Base-by-base conservation (phyloP, 2,888 invertebrate species). In the Blastobasis adustella region DNA sequence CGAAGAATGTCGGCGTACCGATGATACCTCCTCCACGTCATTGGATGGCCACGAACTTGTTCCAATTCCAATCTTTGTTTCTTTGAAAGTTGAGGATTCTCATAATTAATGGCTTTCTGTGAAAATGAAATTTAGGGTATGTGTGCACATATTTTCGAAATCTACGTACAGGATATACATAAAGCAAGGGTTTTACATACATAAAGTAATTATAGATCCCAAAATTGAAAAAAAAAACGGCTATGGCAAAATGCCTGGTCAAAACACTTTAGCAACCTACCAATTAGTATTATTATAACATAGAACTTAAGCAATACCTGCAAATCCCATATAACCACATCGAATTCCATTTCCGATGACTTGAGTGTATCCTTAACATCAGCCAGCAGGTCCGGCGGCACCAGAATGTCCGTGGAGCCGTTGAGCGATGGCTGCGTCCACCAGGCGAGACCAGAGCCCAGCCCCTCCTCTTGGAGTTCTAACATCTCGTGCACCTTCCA, bases 11-110 rank as follows among this genome's bases (percentile, higher is more conserved):
- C 94, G 66, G 91, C 90, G 65, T 92, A 92, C 50, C 92, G 90
- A 65, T 94, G 93, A 66, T 93, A 94, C 46, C 92, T 88, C 49
- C 91, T 89, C 94, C 94, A 94, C 1, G 93, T 93, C 90, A 92
- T 85, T 1, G 91, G 90, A 61, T 93, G 92, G 1, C 91, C 92
- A 54, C 90, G 87, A 37, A 78, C 67, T 37, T 86, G 89, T 56
- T 91, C 90, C 47, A 91, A 66, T 62, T 91, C 91, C 8, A 91
- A 69, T 53, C 91, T 81, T 57, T 91, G 91, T 57, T 90, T 91
- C 64, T 91, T 91, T 0, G 91, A 90, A 61, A 92, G 85, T 63
- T 90, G 90, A 4, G 92, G 92, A 65, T 93, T 92, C 67, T 94
- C 93, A 63, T 91, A 91, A 6, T 86, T 82, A 53, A 94, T 93